Conservation (phyloP, 2,888 invertebrate species). For the Tipula lateralis region DNA sequence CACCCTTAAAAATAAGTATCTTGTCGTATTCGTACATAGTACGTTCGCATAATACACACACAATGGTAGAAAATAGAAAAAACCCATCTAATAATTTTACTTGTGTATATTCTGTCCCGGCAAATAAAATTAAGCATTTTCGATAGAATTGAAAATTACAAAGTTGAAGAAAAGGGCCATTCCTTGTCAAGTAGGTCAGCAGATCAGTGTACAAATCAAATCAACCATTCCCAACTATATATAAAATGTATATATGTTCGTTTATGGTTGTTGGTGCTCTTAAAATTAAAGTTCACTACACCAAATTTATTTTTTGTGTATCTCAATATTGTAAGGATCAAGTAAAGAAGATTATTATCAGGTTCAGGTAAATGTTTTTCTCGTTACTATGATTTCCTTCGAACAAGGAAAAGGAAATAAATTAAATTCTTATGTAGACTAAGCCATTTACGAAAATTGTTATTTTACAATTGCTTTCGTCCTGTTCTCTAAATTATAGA, state of each 20-base stretch:
- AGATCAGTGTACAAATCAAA: not conserved
- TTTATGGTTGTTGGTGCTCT: not conserved
- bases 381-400: not conserved
- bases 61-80: not conserved
- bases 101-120: not conserved
- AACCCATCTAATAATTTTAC: not conserved
- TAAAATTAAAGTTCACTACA: not conserved
- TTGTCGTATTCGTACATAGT: not conserved
- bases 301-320: not conserved
- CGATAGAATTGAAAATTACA: not conserved
- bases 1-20: constrained; percentile 19
- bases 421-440: too few species aligned
- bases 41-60: not conserved
- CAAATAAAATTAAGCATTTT: not conserved
- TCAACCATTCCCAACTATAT: not conserved
- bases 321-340: not conserved
- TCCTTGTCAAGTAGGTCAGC: not conserved
- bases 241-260: not conserved
- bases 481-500: not conserved
- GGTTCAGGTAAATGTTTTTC: not conserved
- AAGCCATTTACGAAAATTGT: too few species aligned
- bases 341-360: not conserved
- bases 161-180: not conserved
- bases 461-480: not conserved
- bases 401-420: not conserved